phyloP scores from a whole-genome alignment of 2,113 vertebrate species.

The Symphodus melops region DNA sequence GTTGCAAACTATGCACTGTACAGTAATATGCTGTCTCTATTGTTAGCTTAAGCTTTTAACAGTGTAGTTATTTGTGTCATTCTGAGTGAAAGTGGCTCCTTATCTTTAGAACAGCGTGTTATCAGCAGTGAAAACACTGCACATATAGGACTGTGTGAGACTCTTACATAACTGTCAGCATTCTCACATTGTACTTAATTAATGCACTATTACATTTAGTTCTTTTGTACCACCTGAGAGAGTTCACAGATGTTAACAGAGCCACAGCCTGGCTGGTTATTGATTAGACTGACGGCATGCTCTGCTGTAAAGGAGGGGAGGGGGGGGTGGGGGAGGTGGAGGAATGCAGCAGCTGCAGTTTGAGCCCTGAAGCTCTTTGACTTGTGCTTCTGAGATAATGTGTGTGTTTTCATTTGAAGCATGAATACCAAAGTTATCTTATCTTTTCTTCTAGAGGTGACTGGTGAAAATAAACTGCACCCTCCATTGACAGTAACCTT shows the following conservation, averaged over 20 bases:
- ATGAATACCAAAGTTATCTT: constrained; percentile 54
- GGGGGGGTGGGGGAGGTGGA: constrained; percentile 6
- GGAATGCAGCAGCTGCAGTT: constrained; percentile 50
- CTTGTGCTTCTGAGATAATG: constrained; percentile 17
- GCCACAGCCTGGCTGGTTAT: not conserved
- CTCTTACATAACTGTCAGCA: constrained; percentile 11
- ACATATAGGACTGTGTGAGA: not conserved
- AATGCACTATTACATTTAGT: not conserved
- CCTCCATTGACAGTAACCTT: not conserved
- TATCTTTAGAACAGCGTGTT: constrained; percentile 33
- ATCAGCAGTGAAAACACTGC: not conserved
- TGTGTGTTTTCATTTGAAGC: constrained; percentile 35
- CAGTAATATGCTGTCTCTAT: no score
- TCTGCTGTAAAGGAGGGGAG: not conserved
- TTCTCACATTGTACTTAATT: not conserved
- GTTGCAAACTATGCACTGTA: no score
- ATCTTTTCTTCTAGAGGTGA: constrained; percentile 45
- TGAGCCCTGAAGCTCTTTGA: constrained; percentile 7
- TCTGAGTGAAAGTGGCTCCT: constrained; percentile 10
- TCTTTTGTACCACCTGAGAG: not conserved
- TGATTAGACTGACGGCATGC: not conserved
- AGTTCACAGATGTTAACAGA: not conserved
- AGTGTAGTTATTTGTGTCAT: no score
- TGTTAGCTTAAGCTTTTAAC: not conserved
- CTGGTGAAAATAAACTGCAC: constrained; percentile 32